Evolutionary conservation across 2,888 invertebrate species (phyloP).

Genomic region (Notodonta dromedarius): DNA sequence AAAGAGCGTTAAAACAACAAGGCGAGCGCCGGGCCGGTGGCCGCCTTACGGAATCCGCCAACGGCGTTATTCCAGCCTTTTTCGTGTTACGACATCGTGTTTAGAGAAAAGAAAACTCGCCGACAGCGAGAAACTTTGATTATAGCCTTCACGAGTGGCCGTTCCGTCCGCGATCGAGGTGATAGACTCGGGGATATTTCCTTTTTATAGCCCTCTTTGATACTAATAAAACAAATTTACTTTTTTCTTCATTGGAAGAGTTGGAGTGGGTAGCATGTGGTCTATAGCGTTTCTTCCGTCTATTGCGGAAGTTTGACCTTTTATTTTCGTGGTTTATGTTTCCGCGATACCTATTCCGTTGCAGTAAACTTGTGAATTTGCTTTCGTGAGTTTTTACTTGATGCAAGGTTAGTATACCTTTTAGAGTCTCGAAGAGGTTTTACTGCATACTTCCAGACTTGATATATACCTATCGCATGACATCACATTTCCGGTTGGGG

Average conservation of each 20-base stretch:
- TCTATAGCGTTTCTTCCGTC: constrained; percentile 61
- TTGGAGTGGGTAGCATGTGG: constrained; percentile 69
- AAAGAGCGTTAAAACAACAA: constrained; percentile 75
- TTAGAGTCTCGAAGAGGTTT: constrained; percentile 56
- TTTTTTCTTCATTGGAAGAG: constrained; percentile 67
- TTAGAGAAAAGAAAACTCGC: constrained; percentile 81
- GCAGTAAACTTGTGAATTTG: constrained; percentile 57
- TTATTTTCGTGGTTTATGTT: constrained; percentile 57
- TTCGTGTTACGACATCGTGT: constrained; percentile 81
- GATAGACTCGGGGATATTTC: constrained; percentile 78
- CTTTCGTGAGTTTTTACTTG: constrained; percentile 49
- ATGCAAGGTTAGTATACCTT: constrained; percentile 43
- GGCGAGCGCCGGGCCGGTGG: constrained; percentile 50
- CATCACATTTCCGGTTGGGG: constrained; percentile 56
- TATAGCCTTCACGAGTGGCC: constrained; percentile 80
- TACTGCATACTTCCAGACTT: constrained; percentile 61
- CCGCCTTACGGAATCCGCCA: constrained; percentile 69
- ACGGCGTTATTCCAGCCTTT: constrained; percentile 80
- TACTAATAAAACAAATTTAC: constrained; percentile 82
- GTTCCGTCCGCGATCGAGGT: constrained; percentile 75
- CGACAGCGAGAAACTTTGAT: constrained; percentile 81
- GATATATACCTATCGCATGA: constrained; percentile 57
- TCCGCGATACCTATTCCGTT: constrained; percentile 44
- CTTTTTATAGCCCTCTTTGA: constrained; percentile 79
- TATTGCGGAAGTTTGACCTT: constrained; percentile 70